A percentile compares a stretch with the other conserved stretches of the same genome.
phyloP scores from a whole-genome alignment of 2,888 invertebrate species.

The Argyresthia goedartella region DNA sequence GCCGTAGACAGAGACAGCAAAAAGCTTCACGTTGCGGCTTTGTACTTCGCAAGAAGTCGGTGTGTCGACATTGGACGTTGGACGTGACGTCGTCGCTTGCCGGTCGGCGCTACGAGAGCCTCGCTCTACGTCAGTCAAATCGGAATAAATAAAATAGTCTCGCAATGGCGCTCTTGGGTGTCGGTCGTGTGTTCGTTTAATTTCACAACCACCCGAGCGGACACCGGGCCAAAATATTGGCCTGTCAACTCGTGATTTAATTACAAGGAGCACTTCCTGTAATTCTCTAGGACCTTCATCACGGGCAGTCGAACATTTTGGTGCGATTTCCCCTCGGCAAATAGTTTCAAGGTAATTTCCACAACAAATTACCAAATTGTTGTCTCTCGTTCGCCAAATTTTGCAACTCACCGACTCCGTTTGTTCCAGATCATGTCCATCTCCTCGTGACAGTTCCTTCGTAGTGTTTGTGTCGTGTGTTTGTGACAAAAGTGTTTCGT shows the following conservation, averaged over 20 bases:
- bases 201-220: slow-evolving; percentile 64
- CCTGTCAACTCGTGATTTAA: slow-evolving; percentile 63
- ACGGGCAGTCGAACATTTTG: slow-evolving; percentile 68
- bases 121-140: neutral
- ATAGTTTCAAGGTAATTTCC: slow-evolving; percentile 54
- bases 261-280: slow-evolving; percentile 51
- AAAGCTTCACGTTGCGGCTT: slow-evolving; percentile 50
- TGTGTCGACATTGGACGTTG: slow-evolving; percentile 71
- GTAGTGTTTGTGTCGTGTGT: slow-evolving; percentile 53
- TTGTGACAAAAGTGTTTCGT: slow-evolving; percentile 52
- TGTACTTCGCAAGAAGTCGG: slow-evolving; percentile 68
- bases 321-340: slow-evolving; percentile 71
- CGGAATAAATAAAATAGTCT: slow-evolving; percentile 33
- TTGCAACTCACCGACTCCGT: slow-evolving; percentile 34
- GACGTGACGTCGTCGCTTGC: slow-evolving; percentile 30
- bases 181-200: slow-evolving; percentile 63
- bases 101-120: slow-evolving; percentile 5
- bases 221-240: slow-evolving; percentile 73
- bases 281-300: slow-evolving; percentile 52
- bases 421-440: slow-evolving; percentile 69
- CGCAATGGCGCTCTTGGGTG: slow-evolving; percentile 67
- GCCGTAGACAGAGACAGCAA: slow-evolving; percentile 37
- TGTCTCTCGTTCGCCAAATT: slow-evolving; percentile 45
- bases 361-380: slow-evolving; percentile 36
- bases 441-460: slow-evolving; percentile 61